Evolutionary conservation across 2,113 vertebrate species (phyloP), one percentile per base, ranked within the genome.

Genomic region (Elephantulus edwardii): DNA sequence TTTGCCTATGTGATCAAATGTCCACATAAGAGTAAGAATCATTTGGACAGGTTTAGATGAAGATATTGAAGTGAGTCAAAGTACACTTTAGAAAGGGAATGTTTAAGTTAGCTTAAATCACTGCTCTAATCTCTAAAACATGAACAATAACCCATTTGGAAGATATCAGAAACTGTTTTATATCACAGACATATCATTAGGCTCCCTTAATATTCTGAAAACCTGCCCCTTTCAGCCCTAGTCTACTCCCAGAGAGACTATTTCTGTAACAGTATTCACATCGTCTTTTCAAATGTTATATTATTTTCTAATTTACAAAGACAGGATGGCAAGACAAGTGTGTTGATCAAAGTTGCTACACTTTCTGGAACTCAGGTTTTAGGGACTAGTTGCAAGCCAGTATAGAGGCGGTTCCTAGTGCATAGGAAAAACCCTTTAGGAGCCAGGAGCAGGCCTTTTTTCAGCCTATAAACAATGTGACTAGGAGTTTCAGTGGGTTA

Each of bases 31-130:
- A 64, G 70, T 78, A 86, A 83, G 5, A 17, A 83, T 88, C n/a
- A 72, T 64, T 5, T 89, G 78, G 46, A 66, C 50, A 91, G 22
- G 35, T 90, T 87, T 38, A 20, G 35, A 38, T 82, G 26, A 87
- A 87, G 70, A 93, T 40, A 79, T 89, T 86, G 79, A 46, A 93
- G 76, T 66, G 17, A 84, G 14, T 58, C 91, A 72, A 91, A 93
- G 71, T 44, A 95, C 81, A 86, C 48, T 30, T 2, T 85, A 60
- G 74, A 84, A 95, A 93, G n/a, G 77, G 83, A 87, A 62, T 84
- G 94, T 89, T 95, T 95, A 89, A 24, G 81, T 95, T 96, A 89
- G 89, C 84, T 76, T 88, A 91, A 87, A 87, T 78, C 58, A 79
- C 14, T 46, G 24, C 80, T 78, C 46, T 91, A 85, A 87, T 94